A percentile compares a stretch with the other conserved stretches of the same genome.
Conservation (phyloP, 1,140 invertebrate genomes). For the Cryptotermes secundus region DNA sequence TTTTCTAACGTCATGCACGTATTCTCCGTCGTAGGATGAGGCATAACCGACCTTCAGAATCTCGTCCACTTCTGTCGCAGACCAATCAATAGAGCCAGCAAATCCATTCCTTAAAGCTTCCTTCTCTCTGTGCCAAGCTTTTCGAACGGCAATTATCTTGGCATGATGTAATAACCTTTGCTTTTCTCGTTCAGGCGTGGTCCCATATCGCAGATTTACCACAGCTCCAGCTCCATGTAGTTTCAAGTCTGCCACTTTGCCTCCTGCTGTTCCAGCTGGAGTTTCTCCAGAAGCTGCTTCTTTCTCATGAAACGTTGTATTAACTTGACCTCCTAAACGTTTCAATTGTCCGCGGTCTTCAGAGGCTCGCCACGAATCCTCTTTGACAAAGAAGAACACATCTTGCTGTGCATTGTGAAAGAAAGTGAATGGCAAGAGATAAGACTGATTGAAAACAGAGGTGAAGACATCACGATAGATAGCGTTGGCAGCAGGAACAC, state of each 20-base stretch:
- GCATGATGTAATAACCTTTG: slow-evolving; percentile 86
- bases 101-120: slow-evolving; percentile 78
- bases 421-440: slow-evolving; percentile 84
- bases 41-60: slow-evolving; percentile 80
- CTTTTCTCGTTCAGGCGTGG: slow-evolving; percentile 83
- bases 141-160: slow-evolving; percentile 77
- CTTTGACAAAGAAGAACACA: slow-evolving; percentile 94
- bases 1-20: slow-evolving; percentile 82
- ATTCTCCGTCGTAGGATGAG: slow-evolving; percentile 83
- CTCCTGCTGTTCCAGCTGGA: neutral
- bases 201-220: slow-evolving; percentile 85
- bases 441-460: slow-evolving; percentile 89
- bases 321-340: slow-evolving; percentile 84
- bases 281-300: slow-evolving; percentile 52
- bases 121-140: slow-evolving; percentile 89
- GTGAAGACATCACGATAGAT: slow-evolving; percentile 91
- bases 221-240: slow-evolving; percentile 81
- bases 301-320: slow-evolving; percentile 88
- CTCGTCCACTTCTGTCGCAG: slow-evolving; percentile 76
- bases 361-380: slow-evolving; percentile 80
- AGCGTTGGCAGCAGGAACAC: slow-evolving; percentile 81
- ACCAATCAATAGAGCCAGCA: slow-evolving; percentile 64
- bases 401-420: slow-evolving; percentile 87
- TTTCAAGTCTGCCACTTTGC: slow-evolving; percentile 64
- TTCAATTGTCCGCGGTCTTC: slow-evolving; percentile 87